A percentile compares a stretch with the other conserved stretches of the same genome.
These are phyloP conservation scores for Oophaga pumilio DNA, from an alignment of 2,113 vertebrate genomes.

Conservation along the genomic window DNA sequence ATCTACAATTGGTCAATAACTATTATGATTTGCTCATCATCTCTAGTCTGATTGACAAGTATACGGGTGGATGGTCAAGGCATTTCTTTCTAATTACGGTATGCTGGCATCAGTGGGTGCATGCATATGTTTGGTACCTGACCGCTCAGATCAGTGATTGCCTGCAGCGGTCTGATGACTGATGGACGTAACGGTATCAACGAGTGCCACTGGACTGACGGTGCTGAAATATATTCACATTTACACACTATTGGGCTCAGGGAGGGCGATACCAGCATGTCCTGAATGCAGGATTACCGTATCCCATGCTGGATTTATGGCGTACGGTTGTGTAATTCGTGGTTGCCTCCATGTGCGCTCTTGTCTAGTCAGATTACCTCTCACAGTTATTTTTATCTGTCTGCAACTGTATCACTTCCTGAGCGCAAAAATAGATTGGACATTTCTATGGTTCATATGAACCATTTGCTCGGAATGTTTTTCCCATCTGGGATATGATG, in stretches of 20 bases:
- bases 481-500: conserved; percentile 22
- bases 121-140: no score
- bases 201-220: no score
- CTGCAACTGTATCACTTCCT: conserved; percentile 53
- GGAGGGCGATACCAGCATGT: background rate
- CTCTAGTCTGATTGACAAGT: no score
- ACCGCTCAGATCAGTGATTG: no score
- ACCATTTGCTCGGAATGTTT: conserved; percentile 47
- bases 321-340: background rate
- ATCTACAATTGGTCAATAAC: no score
- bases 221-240: background rate
- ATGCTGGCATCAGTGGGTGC: no score
- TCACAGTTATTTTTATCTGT: conserved; percentile 47
- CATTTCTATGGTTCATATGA: background rate
- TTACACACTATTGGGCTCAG: background rate
- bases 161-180: no score
- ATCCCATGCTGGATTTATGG: conserved; percentile 6
- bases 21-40: no score
- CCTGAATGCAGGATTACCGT: background rate
- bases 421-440: conserved; percentile 37
- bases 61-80: no score
- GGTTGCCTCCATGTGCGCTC: background rate
- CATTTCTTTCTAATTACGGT: no score
- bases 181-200: no score
- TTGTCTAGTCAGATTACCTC: conserved; percentile 44